These are phyloP conservation scores for Mystacornis crossleyi DNA, from an alignment of 2,113 vertebrate species.

Conservation along the genomic window DNA sequence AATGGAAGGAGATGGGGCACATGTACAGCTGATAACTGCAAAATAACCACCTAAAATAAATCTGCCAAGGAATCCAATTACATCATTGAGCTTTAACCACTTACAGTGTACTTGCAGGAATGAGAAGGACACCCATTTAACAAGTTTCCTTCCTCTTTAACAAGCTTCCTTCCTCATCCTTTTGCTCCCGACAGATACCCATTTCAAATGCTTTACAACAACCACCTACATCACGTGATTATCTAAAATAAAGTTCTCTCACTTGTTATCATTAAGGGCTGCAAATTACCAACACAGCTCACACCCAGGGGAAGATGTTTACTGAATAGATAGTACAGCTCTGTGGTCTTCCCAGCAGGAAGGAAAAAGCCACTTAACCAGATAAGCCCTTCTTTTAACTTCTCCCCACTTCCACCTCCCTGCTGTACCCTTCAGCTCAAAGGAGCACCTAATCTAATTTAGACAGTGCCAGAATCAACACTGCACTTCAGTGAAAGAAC, in stretches of 20 bases:
- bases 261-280: not conserved
- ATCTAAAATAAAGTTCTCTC: not conserved
- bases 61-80: not conserved
- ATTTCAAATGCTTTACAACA: not conserved
- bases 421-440: not conserved
- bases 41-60: slow-evolving; percentile 19
- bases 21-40: not conserved
- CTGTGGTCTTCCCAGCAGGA: not conserved
- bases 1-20: not conserved
- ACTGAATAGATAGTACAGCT: not conserved
- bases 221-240: not conserved
- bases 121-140: not conserved
- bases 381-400: slow-evolving; percentile 20
- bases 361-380: slow-evolving; percentile 15
- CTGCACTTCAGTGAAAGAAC: not conserved
- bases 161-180: not conserved
- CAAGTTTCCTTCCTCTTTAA: slow-evolving; percentile 9
- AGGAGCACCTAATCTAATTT: not conserved
- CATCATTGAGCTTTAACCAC: not conserved
- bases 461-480: not conserved
- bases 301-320: not conserved
- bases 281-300: not conserved
- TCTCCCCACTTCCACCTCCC: not conserved
- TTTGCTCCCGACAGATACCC: not conserved
- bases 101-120: not conserved